phyloP scores from a whole-genome alignment of 92 coral and sea anemone species.

The Pocillopora meandrina region DNA sequence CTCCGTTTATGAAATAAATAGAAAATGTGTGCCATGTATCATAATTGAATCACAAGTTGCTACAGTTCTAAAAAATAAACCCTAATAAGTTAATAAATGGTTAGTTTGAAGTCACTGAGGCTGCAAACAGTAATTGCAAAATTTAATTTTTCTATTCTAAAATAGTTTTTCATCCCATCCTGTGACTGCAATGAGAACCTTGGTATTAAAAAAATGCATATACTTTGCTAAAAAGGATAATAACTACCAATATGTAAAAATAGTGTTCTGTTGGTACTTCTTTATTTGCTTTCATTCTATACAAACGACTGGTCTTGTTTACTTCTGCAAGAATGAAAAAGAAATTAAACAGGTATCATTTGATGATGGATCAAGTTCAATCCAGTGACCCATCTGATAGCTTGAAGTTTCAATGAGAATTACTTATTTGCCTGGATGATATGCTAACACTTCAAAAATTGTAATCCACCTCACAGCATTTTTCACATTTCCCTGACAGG shows the following conservation, averaged over 20 bases:
- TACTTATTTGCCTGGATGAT: neutral
- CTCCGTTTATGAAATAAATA: slow-evolving; percentile 13
- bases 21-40: neutral
- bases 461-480: too few species aligned
- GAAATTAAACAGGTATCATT: neutral
- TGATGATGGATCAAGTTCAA: neutral
- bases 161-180: slow-evolving; percentile 2
- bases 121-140: neutral
- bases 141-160: slow-evolving; percentile 4
- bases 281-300: neutral
- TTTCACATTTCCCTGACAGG: too few species aligned
- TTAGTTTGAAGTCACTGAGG: neutral
- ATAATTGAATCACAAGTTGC: neutral
- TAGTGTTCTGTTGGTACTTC: slow-evolving; percentile 26
- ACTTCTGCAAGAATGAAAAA: slow-evolving; percentile 5
- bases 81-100: neutral
- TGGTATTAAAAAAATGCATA: slow-evolving; percentile 4
- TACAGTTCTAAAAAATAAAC: neutral
- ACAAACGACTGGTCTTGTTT: neutral
- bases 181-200: slow-evolving; percentile 4
- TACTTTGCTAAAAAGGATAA: slow-evolving; percentile 15
- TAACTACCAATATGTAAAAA: slow-evolving; percentile 6
- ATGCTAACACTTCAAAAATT: too few species aligned
- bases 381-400: neutral
- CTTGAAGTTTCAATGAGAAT: neutral